Evolutionary conservation across 2,888 invertebrate genomes (phyloP).

Genomic region (Teinopalpus imperialis): DNA sequence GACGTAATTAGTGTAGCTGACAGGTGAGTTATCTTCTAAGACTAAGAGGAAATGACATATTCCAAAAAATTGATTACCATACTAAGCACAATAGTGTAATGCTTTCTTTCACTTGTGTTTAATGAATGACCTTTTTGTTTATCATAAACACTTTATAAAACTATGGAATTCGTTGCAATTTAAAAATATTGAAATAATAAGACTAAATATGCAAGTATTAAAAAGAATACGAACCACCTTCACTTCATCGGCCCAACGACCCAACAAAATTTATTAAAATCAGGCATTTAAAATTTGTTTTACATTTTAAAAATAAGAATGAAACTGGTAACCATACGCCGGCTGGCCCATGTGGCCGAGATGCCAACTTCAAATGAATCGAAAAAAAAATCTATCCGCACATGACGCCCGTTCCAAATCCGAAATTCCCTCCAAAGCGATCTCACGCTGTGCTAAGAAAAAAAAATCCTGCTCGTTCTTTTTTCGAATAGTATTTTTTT

Average conservation of each 20-base stretch:
- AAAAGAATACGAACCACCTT: slow-evolving; percentile 36
- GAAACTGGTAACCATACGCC: slow-evolving; percentile 29
- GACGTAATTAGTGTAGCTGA: no score
- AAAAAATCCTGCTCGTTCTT: slow-evolving; percentile 58
- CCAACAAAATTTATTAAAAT: slow-evolving; percentile 16
- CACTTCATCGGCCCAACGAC: slow-evolving; percentile 11
- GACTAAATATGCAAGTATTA: slow-evolving; percentile 10
- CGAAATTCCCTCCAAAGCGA: slow-evolving; percentile 74
- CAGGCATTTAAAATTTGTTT: slow-evolving; percentile 8
- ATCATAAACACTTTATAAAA: no score
- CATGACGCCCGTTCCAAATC: slow-evolving; percentile 74
- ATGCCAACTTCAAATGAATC: slow-evolving; percentile 43
- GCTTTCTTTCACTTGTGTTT: no score
- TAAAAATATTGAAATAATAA: no score
- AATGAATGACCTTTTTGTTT: no score
- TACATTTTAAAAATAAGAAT: slow-evolving; percentile 12
- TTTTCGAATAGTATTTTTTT: slow-evolving; percentile 62
- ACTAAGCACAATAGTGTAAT: no score
- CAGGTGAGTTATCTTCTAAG: no score
- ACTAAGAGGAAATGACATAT: no score
- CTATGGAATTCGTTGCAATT: no score
- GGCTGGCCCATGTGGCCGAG: slow-evolving; percentile 49
- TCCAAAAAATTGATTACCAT: no score
- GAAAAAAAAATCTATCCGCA: slow-evolving; percentile 48
- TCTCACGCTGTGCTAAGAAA: slow-evolving; percentile 76